phyloP scores from a whole-genome alignment of 1,140 invertebrate genomes.

The Lepidurus arcticus region DNA sequence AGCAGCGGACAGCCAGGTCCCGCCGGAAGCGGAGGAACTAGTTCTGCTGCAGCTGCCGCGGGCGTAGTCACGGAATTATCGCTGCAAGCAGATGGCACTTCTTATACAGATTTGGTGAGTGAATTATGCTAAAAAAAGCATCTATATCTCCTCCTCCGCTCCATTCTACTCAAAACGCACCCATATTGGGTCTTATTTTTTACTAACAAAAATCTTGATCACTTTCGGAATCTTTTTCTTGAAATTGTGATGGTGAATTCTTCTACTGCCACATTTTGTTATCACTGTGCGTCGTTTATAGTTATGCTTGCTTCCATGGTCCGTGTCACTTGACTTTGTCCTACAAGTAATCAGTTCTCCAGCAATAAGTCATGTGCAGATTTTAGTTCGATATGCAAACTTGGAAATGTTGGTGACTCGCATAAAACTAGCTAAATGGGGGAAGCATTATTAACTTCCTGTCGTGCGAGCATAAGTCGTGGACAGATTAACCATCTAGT shows the following conservation, averaged over 20 bases:
- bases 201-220: neutral
- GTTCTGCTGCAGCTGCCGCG: neutral
- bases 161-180: too few species aligned
- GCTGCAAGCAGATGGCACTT: conserved; percentile 18
- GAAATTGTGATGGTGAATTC: neutral
- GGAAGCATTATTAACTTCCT: neutral
- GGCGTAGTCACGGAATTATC: neutral
- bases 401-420: too few species aligned
- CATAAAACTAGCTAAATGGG: neutral
- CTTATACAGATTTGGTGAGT: conserved; percentile 22
- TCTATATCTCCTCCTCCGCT: too few species aligned
- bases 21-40: neutral
- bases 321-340: neutral
- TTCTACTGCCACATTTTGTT: neutral
- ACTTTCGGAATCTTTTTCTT: neutral
- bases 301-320: neutral
- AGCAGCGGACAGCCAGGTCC: neutral
- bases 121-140: neutral
- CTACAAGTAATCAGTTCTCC: neutral
- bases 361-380: too few species aligned
- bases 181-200: too few species aligned
- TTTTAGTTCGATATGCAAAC: too few species aligned
- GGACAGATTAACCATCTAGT: too few species aligned
- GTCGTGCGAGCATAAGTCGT: too few species aligned
- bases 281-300: neutral